Conservation (phyloP, 2,797 vertebrate genomes). For the Melanotaenia nigrans region DNA sequence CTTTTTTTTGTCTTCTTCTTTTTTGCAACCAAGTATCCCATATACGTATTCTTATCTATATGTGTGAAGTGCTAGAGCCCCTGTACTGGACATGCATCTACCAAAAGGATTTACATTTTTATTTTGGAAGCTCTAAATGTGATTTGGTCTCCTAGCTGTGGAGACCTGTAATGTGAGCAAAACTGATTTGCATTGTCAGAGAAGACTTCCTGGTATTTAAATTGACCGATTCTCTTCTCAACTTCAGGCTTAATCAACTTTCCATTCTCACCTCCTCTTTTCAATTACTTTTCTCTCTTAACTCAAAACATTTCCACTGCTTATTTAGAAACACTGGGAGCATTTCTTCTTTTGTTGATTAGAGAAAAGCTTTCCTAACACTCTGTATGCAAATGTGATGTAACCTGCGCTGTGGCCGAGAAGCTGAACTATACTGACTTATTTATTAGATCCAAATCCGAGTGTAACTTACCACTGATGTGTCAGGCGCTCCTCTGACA, state of each 20-base stretch:
- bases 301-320: constrained; percentile 28
- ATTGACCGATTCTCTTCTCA: constrained; percentile 40
- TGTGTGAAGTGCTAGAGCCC: too few species aligned
- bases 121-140: neutral
- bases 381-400: constrained; percentile 43
- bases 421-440: neutral
- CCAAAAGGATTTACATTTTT: too few species aligned
- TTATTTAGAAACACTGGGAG: constrained; percentile 22
- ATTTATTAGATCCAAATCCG: constrained; percentile 22
- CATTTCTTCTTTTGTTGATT: constrained; percentile 42
- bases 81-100: too few species aligned
- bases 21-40: neutral
- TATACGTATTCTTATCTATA: neutral
- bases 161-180: constrained; percentile 17
- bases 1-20: neutral
- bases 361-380: constrained; percentile 21
- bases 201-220: constrained; percentile 30
- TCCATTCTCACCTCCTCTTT: constrained; percentile 35
- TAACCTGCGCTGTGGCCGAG: constrained; percentile 14
- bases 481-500: neutral
- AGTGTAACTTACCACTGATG: neutral
- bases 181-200: constrained; percentile 39
- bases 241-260: constrained; percentile 54
- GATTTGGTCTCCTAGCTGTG: neutral
- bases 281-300: constrained; percentile 45